Evolutionary conservation across 2,113 vertebrate species (phyloP), one percentile per base, ranked within the genome.

Genomic region (Acinonyx jubatus): DNA sequence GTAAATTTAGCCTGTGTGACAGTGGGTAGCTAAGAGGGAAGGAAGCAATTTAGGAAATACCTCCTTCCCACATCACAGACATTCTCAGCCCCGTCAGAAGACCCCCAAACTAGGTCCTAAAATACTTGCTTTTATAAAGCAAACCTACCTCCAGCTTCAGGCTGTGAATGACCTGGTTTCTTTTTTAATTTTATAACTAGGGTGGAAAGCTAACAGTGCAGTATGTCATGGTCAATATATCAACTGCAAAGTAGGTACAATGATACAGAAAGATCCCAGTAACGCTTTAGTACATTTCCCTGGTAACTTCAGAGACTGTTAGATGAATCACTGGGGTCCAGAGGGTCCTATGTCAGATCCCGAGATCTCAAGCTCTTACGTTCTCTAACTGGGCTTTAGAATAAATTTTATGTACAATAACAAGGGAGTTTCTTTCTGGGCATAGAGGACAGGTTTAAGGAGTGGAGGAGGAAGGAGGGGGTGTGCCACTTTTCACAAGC

Each of bases 101-200:
- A 96, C 84, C 92, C 94, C 13, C 21, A 65, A 96, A 55, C 55
- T 45, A 33, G 66, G n/a, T 50, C 38, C 45, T 65, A 7, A 38
- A 63, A 8, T 69, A 48, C 29, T 10, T 84, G 23, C 38, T 93
- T 95, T 92, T 80, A 86, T 89, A 80, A 89, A 96, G 69, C 71
- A 96, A 68, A 84, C n/a, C 74, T 23, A 12, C 21, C 36, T 76
- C 25, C 81, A 27, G 74, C 86, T 95, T 96, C n/a, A 71, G 68
- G 91, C 89, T 83, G 41, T 50, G 13, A 66, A 38, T 91, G 90
- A 93, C 90, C 95, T 92, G 52, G 13, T 91, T 96, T 96, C 81
- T 97, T 95, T 88, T 96, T 92, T 76, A 93, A 93, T 96, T 94
- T 95, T 95, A 50, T 89, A 96, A 93, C 79, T 41, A 63, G 55